Conservation (phyloP, 2,113 vertebrate genomes). For the Ceyx melanurus region DNA sequence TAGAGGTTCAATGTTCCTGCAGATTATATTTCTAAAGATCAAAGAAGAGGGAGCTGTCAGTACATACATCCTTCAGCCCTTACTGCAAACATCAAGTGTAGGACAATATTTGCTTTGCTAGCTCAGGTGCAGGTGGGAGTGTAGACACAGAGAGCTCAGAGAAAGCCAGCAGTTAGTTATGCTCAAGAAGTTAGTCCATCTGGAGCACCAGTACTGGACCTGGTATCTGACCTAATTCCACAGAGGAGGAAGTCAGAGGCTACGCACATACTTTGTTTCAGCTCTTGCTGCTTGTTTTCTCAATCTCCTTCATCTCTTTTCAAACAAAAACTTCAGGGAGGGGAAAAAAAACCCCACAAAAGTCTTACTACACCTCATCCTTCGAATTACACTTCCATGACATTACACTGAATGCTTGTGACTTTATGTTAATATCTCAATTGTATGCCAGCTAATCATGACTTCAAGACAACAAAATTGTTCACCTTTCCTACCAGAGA, state of each 20-base stretch:
- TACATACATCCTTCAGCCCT: background rate
- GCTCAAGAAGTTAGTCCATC: background rate
- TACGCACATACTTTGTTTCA: background rate
- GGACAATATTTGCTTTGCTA: background rate
- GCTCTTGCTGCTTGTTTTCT: background rate
- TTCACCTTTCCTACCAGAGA: background rate
- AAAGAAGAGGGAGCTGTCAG: background rate
- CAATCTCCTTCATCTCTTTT: background rate
- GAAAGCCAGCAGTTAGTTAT: background rate
- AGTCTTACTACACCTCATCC: background rate
- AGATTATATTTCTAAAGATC: background rate
- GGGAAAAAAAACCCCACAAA: background rate
- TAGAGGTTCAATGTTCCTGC: fast-evolving
- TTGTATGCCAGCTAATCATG: background rate
- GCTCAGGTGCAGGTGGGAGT: background rate
- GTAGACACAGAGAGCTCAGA: background rate
- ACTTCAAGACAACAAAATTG: background rate
- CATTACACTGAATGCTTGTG: background rate
- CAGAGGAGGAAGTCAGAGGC: background rate
- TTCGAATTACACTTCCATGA: background rate
- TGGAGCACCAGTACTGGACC: background rate
- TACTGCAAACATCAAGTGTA: background rate
- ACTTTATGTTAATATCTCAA: background rate
- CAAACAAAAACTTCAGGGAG: background rate
- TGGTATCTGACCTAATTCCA: background rate